Evolutionary conservation across 2,797 vertebrate species (phyloP), one percentile per base, ranked within the genome.

Genomic region (Picus viridis): DNA sequence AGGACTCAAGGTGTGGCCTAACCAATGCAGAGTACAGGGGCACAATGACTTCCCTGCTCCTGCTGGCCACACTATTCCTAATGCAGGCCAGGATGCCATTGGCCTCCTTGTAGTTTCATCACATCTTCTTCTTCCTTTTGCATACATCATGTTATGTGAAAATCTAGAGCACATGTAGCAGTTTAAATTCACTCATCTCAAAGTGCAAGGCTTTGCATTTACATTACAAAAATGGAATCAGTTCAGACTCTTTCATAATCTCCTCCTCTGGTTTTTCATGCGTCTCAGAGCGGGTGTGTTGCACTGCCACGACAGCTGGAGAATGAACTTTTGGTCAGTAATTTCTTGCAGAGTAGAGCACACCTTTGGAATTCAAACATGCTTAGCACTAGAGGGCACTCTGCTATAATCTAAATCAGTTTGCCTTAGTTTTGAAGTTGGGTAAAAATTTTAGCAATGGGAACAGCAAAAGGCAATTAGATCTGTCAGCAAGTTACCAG

Each of bases 311-410:
- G 24, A 18, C 18, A 36, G 49, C 9, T 10, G 17, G 54, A 58
- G 41, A 54, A 45, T 10, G 2, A 62, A 23, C 61, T 78, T 83
- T 57, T n/a, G 20, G 24, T 68, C 20, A 15, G 11, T 45, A 64
- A 58, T 27, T 69, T 70, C 73, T 70, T 18, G 11, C 4, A 41
- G 69, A 13, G 47, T 47, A 41, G 68, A 81, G n/a, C 19, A 36
- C 0, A 4, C 16, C 51, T 83, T 90, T 92, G 43, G 85, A 77
- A 69, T 64, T 70, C 92, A 39, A 82, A 59, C 45, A 27, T 61
- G 89, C 16, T 95, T 91, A 90, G 86, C 97, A 95, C 96, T 97
- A 97, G 97, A 65, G 96, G 97, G 97, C 94, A 94, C 95, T 94
- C 94, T 95, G 87, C 89, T 96, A 89, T 96, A 94, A 95, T 78